Conservation (phyloP, 2,888 invertebrate genomes). For the Cremastinae sp. region DNA sequence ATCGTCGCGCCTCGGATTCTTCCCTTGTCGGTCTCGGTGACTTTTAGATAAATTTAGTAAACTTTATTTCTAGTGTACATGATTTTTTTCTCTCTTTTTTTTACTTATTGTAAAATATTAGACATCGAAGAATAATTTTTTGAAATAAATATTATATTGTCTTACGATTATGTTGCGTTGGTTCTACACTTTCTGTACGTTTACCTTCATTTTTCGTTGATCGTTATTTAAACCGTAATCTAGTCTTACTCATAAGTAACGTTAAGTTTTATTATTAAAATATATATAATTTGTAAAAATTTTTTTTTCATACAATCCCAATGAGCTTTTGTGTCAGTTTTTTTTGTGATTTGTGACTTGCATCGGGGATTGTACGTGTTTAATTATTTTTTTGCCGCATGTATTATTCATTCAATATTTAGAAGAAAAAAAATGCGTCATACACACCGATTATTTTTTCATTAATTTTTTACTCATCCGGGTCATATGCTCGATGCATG, state of each 20-base stretch:
- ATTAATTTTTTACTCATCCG: slow-evolving; percentile 73
- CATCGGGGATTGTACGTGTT: too few species aligned
- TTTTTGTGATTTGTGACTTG: too few species aligned
- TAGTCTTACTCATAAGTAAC: too few species aligned
- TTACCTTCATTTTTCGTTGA: slow-evolving; percentile 52
- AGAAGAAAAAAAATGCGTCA: too few species aligned
- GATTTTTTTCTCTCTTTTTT: slow-evolving; percentile 62
- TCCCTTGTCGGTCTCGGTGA: slow-evolving; percentile 66
- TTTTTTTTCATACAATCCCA: too few species aligned
- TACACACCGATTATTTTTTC: slow-evolving; percentile 63
- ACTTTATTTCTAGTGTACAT: slow-evolving; percentile 69
- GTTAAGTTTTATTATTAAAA: too few species aligned
- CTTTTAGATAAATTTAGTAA: slow-evolving; percentile 72
- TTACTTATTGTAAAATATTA: slow-evolving; percentile 76
- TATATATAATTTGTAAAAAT: too few species aligned
- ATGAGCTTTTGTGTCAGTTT: too few species aligned
- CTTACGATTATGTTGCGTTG: slow-evolving; percentile 69
- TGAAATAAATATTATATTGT: slow-evolving; percentile 73
- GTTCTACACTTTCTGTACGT: slow-evolving; percentile 64
- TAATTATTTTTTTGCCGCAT: too few species aligned
- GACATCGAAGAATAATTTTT: slow-evolving; percentile 70
- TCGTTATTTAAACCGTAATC: slow-evolving; percentile 35
- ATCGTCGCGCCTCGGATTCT: slow-evolving; percentile 69
- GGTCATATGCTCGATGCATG: slow-evolving; percentile 78
- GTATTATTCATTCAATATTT: too few species aligned